phyloP scores from a whole-genome alignment of 2,113 vertebrate genomes.

The Chaetura pelagica region DNA sequence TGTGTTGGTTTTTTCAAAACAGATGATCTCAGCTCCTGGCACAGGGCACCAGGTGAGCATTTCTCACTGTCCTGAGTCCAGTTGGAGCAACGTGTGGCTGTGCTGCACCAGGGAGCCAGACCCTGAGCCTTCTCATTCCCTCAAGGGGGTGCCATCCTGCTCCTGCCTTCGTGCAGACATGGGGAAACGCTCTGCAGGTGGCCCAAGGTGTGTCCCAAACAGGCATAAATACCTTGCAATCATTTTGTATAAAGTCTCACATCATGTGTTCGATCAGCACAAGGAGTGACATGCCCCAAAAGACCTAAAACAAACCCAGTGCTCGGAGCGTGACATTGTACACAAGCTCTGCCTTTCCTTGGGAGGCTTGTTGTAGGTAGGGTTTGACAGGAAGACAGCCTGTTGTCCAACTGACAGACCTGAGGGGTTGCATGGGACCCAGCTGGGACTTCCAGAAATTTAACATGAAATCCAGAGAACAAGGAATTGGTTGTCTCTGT shows the following conservation, averaged over 20 bases:
- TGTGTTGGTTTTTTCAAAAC: neutral
- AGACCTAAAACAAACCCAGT: neutral
- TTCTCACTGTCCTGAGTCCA: neutral
- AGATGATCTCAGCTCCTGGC: neutral
- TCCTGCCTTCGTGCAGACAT: neutral
- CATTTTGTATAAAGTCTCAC: neutral
- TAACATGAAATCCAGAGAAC: neutral
- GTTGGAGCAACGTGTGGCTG: neutral
- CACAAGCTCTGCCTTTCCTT: neutral
- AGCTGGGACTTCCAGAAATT: neutral
- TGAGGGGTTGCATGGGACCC: neutral
- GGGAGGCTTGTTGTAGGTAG: neutral
- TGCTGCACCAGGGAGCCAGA: neutral
- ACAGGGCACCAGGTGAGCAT: neutral
- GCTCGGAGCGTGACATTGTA: neutral
- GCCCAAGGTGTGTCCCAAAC: neutral
- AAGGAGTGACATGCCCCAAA: fast-evolving
- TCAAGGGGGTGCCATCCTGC: neutral
- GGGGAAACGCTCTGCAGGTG: neutral
- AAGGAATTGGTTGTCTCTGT: neutral
- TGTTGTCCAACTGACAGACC: fast-evolving
- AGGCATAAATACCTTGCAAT: neutral
- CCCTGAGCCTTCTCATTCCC: neutral
- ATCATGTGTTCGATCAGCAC: neutral
- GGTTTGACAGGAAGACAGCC: neutral